These are phyloP conservation scores for Drosophila paracracens DNA, from an alignment of 2,888 invertebrate genomes.

Conservation along the genomic window DNA sequence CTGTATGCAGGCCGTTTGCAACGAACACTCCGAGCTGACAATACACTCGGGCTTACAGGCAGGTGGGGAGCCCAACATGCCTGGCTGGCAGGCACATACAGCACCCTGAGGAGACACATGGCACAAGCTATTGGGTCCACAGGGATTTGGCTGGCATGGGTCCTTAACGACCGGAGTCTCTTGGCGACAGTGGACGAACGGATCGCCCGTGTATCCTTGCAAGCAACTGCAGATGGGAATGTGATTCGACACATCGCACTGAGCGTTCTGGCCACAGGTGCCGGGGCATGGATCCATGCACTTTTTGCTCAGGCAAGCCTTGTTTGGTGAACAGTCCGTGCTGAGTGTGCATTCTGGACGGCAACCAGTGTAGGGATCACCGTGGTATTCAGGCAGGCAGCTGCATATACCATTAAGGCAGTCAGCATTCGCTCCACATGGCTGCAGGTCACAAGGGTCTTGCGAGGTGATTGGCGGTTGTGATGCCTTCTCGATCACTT, in stretches of 20 bases:
- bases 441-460: conserved; percentile 92
- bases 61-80: conserved; percentile 90
- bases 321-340: conserved; percentile 91
- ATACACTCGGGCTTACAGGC: conserved; percentile 92
- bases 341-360: conserved; percentile 95
- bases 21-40: conserved; percentile 90
- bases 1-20: conserved; percentile 90
- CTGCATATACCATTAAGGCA: conserved; percentile 93
- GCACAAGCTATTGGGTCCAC: conserved; percentile 86
- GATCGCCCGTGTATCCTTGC: conserved; percentile 91
- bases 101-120: conserved; percentile 87
- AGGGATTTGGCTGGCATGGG: conserved; percentile 86
- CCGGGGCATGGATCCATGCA: conserved; percentile 94
- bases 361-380: conserved; percentile 94
- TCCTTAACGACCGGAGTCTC: conserved; percentile 84
- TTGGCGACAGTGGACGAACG: conserved; percentile 88
- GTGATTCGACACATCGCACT: conserved; percentile 93
- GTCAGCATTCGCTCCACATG: conserved; percentile 94
- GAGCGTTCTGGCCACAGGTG: conserved; percentile 93
- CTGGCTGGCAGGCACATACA: conserved; percentile 90
- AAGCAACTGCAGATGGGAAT: conserved; percentile 92
- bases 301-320: conserved; percentile 93
- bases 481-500: conserved; percentile 86
- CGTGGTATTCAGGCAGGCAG: conserved; percentile 92
- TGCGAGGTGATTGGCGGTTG: conserved; percentile 83